phyloP scores from a whole-genome alignment of 2,797 vertebrate species.

The Falco peregrinus region DNA sequence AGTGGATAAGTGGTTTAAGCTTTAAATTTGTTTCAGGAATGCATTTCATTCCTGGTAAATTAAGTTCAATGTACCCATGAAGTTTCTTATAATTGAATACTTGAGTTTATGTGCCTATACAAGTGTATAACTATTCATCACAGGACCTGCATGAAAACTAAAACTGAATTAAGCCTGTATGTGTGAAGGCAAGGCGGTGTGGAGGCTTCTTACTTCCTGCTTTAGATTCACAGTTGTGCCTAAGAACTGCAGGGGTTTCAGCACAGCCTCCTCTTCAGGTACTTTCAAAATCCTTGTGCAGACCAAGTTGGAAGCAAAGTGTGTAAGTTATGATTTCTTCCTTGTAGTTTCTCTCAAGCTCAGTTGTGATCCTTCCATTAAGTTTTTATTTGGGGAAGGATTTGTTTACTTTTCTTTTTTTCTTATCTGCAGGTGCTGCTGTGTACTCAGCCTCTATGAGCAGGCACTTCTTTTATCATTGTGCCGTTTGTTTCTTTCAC shows the following conservation, averaged over 20 bases:
- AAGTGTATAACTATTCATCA: neutral
- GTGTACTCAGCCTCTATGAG: neutral
- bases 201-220: neutral
- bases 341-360: neutral
- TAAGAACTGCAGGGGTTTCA: neutral
- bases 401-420: neutral
- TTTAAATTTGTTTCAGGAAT: slow-evolving; percentile 6
- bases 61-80: neutral
- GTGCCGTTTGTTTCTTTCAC: neutral
- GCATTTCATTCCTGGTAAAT: neutral
- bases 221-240: neutral
- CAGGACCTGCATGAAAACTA: neutral
- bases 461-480: neutral
- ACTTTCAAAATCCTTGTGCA: neutral
- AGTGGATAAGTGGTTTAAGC: neutral
- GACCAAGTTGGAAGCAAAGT: neutral
- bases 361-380: neutral
- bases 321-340: neutral
- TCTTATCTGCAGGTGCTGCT: neutral
- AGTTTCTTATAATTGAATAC: neutral
- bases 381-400: neutral
- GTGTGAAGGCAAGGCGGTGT: neutral
- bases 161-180: neutral
- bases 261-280: neutral
- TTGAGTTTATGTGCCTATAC: neutral